Evolutionary conservation across 2,113 vertebrate species (phyloP).

Genomic region (Urocitellus parryii): DNA sequence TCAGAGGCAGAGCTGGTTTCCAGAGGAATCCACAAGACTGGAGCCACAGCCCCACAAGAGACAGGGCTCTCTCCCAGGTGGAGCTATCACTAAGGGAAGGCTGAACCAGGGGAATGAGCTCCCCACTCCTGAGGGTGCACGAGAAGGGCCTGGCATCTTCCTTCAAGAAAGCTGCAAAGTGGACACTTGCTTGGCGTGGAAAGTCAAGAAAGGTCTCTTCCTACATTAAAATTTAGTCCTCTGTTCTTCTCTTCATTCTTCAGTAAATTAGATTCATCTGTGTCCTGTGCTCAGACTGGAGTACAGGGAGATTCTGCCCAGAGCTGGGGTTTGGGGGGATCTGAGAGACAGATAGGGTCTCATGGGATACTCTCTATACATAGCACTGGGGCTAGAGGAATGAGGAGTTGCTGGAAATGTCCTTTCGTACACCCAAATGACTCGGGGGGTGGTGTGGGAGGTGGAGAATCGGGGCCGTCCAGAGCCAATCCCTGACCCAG

Average conservation of each 20-base stretch:
- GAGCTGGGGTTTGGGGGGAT: background rate
- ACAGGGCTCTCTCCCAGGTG: background rate
- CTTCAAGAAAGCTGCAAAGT: slow-evolving; percentile 28
- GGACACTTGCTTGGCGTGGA: background rate
- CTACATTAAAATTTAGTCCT: slow-evolving; percentile 30
- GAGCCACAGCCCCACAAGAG: background rate
- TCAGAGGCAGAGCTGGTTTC: background rate
- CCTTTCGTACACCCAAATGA: slow-evolving; percentile 45
- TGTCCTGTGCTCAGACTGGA: slow-evolving; percentile 35
- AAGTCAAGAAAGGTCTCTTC: slow-evolving; percentile 40
- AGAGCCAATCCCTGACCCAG: slow-evolving; percentile 79
- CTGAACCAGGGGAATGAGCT: background rate
- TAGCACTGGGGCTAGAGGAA: slow-evolving; percentile 30
- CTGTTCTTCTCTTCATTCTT: slow-evolving; percentile 23
- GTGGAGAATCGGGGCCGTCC: slow-evolving; percentile 39
- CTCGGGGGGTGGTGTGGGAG: background rate
- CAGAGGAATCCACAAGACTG: slow-evolving; percentile 28
- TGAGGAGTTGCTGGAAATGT: slow-evolving; percentile 45
- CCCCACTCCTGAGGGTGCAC: background rate
- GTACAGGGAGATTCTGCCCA: slow-evolving; percentile 32
- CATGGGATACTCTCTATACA: background rate
- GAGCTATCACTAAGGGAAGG: background rate
- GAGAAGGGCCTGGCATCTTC: background rate
- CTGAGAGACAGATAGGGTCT: background rate
- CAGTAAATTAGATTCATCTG: slow-evolving; percentile 39